phyloP scores from a whole-genome alignment of 1,140 invertebrate genomes.

The Coelopa frigida region DNA sequence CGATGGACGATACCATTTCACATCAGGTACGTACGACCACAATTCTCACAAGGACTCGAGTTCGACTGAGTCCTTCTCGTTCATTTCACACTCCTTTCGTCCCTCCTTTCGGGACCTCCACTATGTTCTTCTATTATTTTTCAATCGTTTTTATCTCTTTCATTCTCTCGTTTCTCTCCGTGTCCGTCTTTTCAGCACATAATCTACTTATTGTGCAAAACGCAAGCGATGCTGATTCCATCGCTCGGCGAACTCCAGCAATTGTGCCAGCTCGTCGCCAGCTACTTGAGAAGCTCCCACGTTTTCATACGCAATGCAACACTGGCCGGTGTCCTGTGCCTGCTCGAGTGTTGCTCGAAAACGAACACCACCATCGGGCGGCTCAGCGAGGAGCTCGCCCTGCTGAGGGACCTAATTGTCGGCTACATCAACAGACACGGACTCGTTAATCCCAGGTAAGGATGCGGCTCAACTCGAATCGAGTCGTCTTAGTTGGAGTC shows the following conservation, averaged over 20 bases:
- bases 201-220: conserved; percentile 43
- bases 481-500: too few species aligned
- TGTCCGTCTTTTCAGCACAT: conserved; percentile 25
- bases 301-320: conserved; percentile 59
- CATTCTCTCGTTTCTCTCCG: conserved; percentile 2
- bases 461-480: too few species aligned
- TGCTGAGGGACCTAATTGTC: conserved; percentile 56
- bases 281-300: conserved; percentile 47
- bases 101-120: too few species aligned
- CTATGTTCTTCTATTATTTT: too few species aligned
- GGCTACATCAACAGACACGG: conserved; percentile 65
- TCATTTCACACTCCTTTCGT: too few species aligned
- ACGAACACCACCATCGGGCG: conserved; percentile 50
- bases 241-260: conserved; percentile 32
- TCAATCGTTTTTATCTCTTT: neutral
- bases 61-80: too few species aligned
- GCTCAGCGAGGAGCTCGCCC: conserved; percentile 52
- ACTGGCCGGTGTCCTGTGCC: conserved; percentile 67
- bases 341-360: conserved; percentile 60
- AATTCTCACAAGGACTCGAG: too few species aligned
- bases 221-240: conserved; percentile 38
- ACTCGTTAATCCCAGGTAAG: conserved; percentile 49
- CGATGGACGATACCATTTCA: conserved; percentile 43
- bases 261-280: conserved; percentile 47
- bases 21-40: conserved; percentile 29